Conservation (phyloP, 2,888 invertebrate genomes). For the Helleia helle region DNA sequence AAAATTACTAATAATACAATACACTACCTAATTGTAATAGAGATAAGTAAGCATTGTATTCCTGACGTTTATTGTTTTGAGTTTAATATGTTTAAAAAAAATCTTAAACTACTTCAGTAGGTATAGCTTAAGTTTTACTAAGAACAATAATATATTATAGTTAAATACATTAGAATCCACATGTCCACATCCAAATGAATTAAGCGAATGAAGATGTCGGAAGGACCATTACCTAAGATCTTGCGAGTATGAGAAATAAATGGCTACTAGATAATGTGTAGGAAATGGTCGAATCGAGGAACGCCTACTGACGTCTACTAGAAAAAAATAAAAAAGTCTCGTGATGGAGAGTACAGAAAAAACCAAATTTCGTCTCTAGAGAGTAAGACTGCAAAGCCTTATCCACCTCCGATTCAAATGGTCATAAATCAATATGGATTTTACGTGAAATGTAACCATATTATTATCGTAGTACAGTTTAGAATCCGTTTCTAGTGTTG, state of each 20-base stretch:
- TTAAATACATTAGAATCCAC: too few relatives aligned
- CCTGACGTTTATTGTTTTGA: too few relatives aligned
- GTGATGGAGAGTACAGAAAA: constrained; percentile 66
- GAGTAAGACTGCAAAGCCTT: constrained; percentile 69
- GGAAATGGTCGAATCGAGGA: constrained; percentile 61
- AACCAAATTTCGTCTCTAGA: constrained; percentile 69
- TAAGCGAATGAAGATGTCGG: constrained; percentile 14
- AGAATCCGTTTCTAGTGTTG: constrained; percentile 11
- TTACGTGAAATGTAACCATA: constrained; percentile 18
- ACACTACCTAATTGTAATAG: too few relatives aligned
- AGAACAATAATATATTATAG: too few relatives aligned
- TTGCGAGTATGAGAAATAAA: constrained; percentile 38
- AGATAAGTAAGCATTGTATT: too few relatives aligned
- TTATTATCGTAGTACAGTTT: constrained; percentile 14
- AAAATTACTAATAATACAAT: too few relatives aligned
- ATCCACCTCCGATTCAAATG: constrained; percentile 29
- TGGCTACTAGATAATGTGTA: constrained; percentile 69
- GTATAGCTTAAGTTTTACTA: too few relatives aligned
- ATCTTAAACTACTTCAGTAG: too few relatives aligned
- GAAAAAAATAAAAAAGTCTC: constrained; percentile 66
- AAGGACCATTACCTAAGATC: constrained; percentile 10
- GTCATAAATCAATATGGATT: constrained; percentile 23
- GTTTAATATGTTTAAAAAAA: too few relatives aligned
- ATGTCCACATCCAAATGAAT: too few relatives aligned
- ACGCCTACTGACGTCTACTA: constrained; percentile 58